phyloP scores from a whole-genome alignment of 2,113 vertebrate genomes.

The Caranx melampygus region DNA sequence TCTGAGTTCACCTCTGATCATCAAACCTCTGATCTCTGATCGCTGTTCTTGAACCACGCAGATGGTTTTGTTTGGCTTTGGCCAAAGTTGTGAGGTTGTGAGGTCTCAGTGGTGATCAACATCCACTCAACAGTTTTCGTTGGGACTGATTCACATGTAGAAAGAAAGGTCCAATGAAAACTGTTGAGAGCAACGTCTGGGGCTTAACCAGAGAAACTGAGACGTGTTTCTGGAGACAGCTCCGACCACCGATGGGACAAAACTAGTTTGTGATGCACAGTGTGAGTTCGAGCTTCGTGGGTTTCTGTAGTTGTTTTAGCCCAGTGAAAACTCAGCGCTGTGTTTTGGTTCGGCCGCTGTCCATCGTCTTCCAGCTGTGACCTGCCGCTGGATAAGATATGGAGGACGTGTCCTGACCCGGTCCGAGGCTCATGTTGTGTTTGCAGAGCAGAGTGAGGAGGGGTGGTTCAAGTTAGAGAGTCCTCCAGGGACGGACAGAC shows the following conservation, averaged over 20 bases:
- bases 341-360: too few relatives aligned
- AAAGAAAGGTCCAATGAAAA: constrained; percentile 8
- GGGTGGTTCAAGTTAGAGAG: constrained; percentile 30
- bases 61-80: constrained; percentile 21
- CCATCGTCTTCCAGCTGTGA: not conserved
- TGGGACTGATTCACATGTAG: not conserved
- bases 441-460: not conserved
- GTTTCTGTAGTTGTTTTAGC: too few relatives aligned
- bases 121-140: not conserved
- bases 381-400: constrained; percentile 15
- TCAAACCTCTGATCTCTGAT: too few relatives aligned
- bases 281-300: too few relatives aligned
- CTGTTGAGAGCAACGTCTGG: not conserved
- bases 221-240: not conserved
- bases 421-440: constrained; percentile 5
- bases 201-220: not conserved
- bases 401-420: constrained; percentile 4
- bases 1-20: not conserved
- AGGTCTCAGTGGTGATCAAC: not conserved
- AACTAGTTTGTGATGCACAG: too few relatives aligned
- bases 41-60: not conserved
- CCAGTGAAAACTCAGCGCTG: not conserved
- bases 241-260: too few relatives aligned
- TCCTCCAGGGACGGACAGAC: constrained; percentile 2
- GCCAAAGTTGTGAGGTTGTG: not conserved